These are phyloP conservation scores for Tanypteryx hageni DNA, from an alignment of 2,888 invertebrate genomes.

Conservation along the genomic window DNA sequence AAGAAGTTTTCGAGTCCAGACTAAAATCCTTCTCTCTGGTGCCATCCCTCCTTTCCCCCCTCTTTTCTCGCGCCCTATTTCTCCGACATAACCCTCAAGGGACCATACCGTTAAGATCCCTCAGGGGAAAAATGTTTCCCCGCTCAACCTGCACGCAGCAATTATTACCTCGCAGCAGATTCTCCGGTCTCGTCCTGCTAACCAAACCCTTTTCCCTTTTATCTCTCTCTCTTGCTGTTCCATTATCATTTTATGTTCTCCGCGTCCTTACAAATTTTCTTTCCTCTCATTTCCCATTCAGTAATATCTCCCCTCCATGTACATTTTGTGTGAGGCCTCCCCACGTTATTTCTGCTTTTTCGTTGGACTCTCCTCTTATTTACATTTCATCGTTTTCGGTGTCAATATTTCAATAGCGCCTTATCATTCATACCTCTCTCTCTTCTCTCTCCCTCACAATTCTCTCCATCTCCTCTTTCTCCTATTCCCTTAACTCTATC, in stretches of 20 bases:
- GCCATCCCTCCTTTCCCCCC: neutral
- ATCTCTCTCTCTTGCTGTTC: no score
- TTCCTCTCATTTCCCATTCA: no score
- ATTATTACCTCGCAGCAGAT: slow-evolving; percentile 3
- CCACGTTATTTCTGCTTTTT: no score
- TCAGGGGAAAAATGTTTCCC: neutral
- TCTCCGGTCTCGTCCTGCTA: neutral
- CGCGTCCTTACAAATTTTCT: neutral
- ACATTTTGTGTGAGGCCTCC: no score
- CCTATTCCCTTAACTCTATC: no score
- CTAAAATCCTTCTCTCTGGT: neutral
- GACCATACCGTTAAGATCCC: neutral
- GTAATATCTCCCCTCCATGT: no score
- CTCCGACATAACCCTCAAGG: neutral
- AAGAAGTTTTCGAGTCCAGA: neutral
- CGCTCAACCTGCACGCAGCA: neutral
- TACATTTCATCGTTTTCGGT: no score
- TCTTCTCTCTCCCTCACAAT: no score
- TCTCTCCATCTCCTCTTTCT: no score
- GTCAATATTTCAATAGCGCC: no score
- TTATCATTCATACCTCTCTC: no score
- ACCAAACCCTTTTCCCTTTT: neutral
- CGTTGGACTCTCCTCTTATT: no score
- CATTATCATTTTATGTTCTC: neutral
- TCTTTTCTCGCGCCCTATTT: neutral